A percentile compares a stretch with the other conserved stretches of the same genome.
Evolutionary conservation across 1,140 invertebrate genomes (phyloP).

Genomic region (Macrobrachium nipponense): DNA sequence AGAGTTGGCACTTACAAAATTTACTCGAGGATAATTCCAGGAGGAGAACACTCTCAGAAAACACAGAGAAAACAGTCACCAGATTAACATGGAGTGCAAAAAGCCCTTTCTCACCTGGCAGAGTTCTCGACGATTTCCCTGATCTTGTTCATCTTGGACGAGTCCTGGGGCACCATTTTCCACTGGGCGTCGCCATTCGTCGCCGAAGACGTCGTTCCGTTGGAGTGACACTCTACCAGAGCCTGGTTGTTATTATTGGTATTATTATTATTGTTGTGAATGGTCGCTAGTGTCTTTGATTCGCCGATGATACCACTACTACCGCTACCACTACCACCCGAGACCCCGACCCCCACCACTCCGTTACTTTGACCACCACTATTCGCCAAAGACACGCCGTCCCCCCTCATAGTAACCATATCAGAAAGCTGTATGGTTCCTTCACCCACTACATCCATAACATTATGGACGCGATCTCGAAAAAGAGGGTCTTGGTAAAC

Average conservation of each 20-base stretch:
- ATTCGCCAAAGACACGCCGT: constrained; percentile 1
- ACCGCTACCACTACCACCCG: background rate
- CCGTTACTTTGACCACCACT: constrained; percentile 1
- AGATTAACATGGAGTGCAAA: no score
- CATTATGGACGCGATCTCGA: constrained; percentile 19
- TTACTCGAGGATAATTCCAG: no score
- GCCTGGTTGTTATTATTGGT: background rate
- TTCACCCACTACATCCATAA: constrained; percentile 27
- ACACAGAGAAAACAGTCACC: no score
- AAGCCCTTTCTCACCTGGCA: background rate
- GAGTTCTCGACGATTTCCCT: constrained; percentile 28
- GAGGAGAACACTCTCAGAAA: no score
- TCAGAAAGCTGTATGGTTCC: background rate
- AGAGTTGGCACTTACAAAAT: no score
- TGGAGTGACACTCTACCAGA: background rate
- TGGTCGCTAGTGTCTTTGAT: background rate
- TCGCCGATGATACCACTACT: background rate
- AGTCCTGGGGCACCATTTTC: constrained; percentile 19
- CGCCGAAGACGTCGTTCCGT: background rate
- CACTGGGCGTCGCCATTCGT: constrained; percentile 27
- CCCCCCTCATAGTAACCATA: constrained; percentile 39
- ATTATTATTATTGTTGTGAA: background rate
- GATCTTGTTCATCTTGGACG: constrained; percentile 31
- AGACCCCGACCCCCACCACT: background rate
- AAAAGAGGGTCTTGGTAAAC: background rate